phyloP scores from a whole-genome alignment of 2,797 vertebrate genomes.

The Salmo trutta region DNA sequence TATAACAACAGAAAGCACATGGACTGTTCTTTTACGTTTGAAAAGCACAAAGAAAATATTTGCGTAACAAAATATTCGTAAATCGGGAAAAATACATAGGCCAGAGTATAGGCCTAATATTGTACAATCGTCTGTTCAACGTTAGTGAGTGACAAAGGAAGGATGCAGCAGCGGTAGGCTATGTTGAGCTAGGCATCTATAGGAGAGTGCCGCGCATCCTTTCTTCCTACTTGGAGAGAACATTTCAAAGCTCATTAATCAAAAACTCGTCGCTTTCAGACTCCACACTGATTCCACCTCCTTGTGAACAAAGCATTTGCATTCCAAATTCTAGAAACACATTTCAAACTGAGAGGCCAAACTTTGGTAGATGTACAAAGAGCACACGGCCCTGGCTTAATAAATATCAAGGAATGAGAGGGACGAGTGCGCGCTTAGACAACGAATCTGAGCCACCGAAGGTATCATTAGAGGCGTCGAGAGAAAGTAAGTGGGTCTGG shows the following conservation, averaged over 20 bases:
- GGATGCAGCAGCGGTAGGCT: conserved; percentile 25
- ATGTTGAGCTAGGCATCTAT: conserved; percentile 41
- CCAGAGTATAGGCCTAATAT: background rate
- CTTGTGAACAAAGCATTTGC: conserved; percentile 86
- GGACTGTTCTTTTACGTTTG: background rate
- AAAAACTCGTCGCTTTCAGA: conserved; percentile 86
- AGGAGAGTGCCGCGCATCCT: conserved; percentile 74
- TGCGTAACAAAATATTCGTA: background rate
- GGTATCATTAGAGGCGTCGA: conserved; percentile 2
- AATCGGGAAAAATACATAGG: background rate
- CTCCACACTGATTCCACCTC: conserved; percentile 83
- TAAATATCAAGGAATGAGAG: conserved; percentile 61
- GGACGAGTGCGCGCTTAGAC: conserved; percentile 33
- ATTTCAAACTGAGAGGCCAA: conserved; percentile 78
- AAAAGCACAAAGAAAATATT: background rate
- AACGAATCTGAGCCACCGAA: conserved; percentile 43
- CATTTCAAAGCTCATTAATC: conserved; percentile 95
- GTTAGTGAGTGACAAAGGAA: conserved; percentile 8
- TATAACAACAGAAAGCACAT: no score
- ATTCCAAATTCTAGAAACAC: conserved; percentile 84
- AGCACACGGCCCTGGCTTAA: conserved; percentile 45
- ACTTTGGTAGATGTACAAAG: conserved; percentile 51
- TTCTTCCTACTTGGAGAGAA: conserved; percentile 84
- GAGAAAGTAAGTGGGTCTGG: background rate
- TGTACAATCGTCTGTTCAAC: background rate